These are phyloP conservation scores for Phyto melanocephala DNA, from an alignment of 2,888 invertebrate species.

Conservation along the genomic window DNA sequence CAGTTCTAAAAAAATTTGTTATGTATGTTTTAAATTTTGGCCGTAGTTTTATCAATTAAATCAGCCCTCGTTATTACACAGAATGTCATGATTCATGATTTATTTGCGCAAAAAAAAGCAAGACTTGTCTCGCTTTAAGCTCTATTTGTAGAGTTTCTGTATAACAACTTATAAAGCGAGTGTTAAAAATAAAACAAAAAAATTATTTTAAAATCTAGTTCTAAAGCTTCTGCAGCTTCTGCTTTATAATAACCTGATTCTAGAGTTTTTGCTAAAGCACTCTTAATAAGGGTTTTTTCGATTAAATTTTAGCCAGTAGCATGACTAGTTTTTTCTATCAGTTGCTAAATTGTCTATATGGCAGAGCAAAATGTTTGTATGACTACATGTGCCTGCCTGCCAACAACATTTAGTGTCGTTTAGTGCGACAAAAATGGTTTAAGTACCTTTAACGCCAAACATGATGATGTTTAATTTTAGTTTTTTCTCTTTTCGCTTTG, in stretches of 20 bases:
- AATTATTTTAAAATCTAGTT: conserved; percentile 24
- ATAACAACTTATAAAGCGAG: conserved; percentile 11
- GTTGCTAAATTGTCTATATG: background rate
- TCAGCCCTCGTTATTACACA: conserved; percentile 29
- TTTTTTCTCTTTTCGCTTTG: conserved; percentile 1
- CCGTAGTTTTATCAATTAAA: background rate
- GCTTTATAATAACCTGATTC: conserved; percentile 31
- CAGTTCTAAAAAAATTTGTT: background rate
- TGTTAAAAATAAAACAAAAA: conserved; percentile 36
- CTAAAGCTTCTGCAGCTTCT: conserved; percentile 52
- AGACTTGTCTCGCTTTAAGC: conserved; percentile 28
- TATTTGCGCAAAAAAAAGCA: conserved; percentile 18
- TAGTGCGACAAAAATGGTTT: conserved; percentile 66
- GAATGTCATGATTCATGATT: conserved; percentile 62
- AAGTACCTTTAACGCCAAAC: conserved; percentile 64
- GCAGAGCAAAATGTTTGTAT: conserved; percentile 19
- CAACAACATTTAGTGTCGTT: conserved; percentile 63
- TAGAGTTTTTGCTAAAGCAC: background rate
- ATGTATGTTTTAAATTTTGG: too few species aligned
- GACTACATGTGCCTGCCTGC: conserved; percentile 18
- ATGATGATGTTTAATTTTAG: conserved; percentile 39
- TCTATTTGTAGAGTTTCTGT: too few species aligned
- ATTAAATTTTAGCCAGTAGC: conserved; percentile 47
- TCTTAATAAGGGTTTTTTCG: conserved; percentile 5
- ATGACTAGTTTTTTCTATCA: conserved; percentile 51